Evolutionary conservation across 2,888 invertebrate species (phyloP), one percentile per base, ranked within the genome.

Genomic region (Sminthurides aquaticus): DNA sequence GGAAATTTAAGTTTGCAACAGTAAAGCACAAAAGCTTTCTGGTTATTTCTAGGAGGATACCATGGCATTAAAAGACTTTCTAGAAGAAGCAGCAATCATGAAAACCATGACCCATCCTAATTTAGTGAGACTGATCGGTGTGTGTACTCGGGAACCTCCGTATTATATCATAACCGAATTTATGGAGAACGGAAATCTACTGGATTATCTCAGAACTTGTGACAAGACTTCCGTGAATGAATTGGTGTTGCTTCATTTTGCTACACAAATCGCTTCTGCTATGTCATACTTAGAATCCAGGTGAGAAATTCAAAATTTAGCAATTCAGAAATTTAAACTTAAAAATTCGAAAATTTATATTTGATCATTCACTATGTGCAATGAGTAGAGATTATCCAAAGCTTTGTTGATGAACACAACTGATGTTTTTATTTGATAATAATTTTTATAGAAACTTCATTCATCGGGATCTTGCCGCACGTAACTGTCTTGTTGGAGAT

Each of bases 21-120:
- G n/a, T n/a, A n/a, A n/a, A n/a, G n/a, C n/a, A n/a, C n/a, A n/a
- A n/a, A n/a, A n/a, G n/a, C n/a, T n/a, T n/a, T n/a, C n/a, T n/a
- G n/a, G n/a, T n/a, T n/a, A 54, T n/a, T n/a, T n/a, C n/a, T 75
- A 85, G 84, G 98, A 99, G 81, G 99, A 99, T 79, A 97, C 97
- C 24, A 99, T 99, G 98, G 97, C 97, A 15, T 82, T 99, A 66
- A 97, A 98, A 79, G 99, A 99, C 80, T 99, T 99, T 81, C 83
- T 99, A 60, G 98, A 97, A 78, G 99, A 99, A 81, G 99, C 99
- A 1, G 90, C 93, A 62, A 96, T 99, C 65, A 99, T 99, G 99
- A 99, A 99, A 79, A 97, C 97, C 81, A 96, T 99, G 94, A 93
- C 95, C 76, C 99, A 99, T 82, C 90, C 95, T 27, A 99, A 99